Base-by-base conservation (phyloP, 2,888 invertebrate genomes). In the Phyllotreta striolata region DNA sequence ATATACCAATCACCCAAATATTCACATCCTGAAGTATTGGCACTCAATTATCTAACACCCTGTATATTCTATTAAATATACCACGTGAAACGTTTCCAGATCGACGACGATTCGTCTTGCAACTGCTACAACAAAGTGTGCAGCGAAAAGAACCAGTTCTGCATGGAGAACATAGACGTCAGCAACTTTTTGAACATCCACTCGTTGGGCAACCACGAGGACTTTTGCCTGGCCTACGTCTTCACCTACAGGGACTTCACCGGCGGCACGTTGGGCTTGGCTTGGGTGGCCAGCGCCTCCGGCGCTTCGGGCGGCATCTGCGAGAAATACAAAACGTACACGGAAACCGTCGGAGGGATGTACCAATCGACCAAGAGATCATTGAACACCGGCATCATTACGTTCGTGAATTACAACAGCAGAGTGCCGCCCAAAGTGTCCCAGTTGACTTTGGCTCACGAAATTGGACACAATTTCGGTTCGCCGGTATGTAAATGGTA, bases 221-320 rank as follows among this genome's bases (percentile, higher is more conserved):
- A 95, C 82, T 99, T 98, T 84, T 99, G 99, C 80, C 87, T 99
- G 68, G 98, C 99, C n/a, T 99, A 98, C 81, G 96, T 99, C 67
- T 98, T 99, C 83, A 99, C 99, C 0, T 95, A 95, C 81, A 88
- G 97, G 76, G 98, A 99, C 82, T 99, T 99, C 80, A 96, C 96
- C 13, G 97, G 97, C 6, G 99, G 99, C 65, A 99, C 99, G 12
- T 85, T 99, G 44, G 99, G 99, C 14, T 84, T 99, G 51, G 99
- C 99, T 3, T 99, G 99, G 99, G 99, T 99, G 24, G 99, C 98
- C 35, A 95, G 96, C 68, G 96, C 97, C 0, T 94, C 94, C 64
- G 98, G 96, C 64, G 97, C 98, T 1, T 97, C 97, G 4, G 99
- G 99, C 55, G 99, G 99, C 56, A 97, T 99, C 74, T 99, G 99